Evolutionary conservation across 2,113 vertebrate genomes (phyloP).

Genomic region (Calyptommatus sinebrachiatus): DNA sequence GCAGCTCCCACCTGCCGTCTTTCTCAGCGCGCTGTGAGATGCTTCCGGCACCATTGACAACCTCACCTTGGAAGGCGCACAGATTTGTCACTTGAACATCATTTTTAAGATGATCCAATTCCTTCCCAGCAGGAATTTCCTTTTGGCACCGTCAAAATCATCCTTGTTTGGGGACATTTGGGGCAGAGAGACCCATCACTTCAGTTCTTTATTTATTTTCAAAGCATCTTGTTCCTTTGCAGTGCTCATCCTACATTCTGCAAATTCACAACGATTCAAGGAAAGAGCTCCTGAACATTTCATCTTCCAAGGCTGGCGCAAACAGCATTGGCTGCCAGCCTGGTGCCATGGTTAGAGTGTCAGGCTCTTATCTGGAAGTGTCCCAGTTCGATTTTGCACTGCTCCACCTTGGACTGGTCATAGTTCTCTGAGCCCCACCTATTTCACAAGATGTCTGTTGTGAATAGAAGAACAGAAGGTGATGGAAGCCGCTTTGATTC

Average conservation of each 20-base stretch:
- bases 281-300: not conserved
- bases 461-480: too few relatives aligned
- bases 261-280: not conserved
- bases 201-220: not conserved
- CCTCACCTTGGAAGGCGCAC: conserved; percentile 43
- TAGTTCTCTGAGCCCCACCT: too few relatives aligned
- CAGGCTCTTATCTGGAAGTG: too few relatives aligned
- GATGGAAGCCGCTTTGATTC: too few relatives aligned
- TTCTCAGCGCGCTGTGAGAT: conserved; percentile 39
- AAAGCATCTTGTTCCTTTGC: not conserved
- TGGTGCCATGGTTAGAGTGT: too few relatives aligned
- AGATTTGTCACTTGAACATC: conserved; percentile 60
- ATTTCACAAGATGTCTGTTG: too few relatives aligned
- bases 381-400: too few relatives aligned
- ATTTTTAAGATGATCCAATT: conserved; percentile 49
- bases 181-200: not conserved
- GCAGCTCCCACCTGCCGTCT: conserved; percentile 34
- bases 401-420: too few relatives aligned
- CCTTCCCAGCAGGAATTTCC: conserved; percentile 46
- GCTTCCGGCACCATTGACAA: conserved; percentile 36
- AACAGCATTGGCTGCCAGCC: not conserved
- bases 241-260: rapidly evolving
- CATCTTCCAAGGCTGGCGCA: not conserved
- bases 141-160: conserved; percentile 39
- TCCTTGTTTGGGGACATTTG: conserved; percentile 41